Percentiles rank a stretch among this genome's conserved stretches.
phyloP scores from a whole-genome alignment of 1,140 invertebrate genomes.

The Galleria mellonella region DNA sequence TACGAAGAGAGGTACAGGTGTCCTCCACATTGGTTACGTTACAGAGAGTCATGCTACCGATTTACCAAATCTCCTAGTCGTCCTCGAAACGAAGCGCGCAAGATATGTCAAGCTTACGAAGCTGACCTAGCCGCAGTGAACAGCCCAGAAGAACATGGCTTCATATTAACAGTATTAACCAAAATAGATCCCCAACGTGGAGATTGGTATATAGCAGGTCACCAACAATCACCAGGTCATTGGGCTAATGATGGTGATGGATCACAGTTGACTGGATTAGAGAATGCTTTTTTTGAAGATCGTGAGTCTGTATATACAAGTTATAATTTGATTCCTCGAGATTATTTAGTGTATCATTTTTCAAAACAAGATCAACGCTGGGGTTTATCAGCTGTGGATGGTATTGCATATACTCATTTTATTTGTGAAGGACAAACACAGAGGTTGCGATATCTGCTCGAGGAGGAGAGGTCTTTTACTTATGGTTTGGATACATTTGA shows the following conservation, averaged over 20 bases:
- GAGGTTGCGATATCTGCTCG: constrained; percentile 80
- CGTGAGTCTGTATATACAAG: constrained; percentile 56
- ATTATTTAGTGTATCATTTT: constrained; percentile 80
- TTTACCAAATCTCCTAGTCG: constrained; percentile 90
- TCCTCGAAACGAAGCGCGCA: constrained; percentile 84
- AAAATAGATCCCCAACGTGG: constrained; percentile 89
- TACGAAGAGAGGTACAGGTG: constrained; percentile 77
- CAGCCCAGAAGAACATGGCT: constrained; percentile 89
- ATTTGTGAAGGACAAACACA: constrained; percentile 90
- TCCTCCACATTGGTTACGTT: constrained; percentile 88
- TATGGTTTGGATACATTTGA: constrained; percentile 88
- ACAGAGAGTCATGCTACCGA: constrained; percentile 86
- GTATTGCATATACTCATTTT: constrained; percentile 84
- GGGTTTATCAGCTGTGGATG: constrained; percentile 88
- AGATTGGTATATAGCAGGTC: constrained; percentile 89
- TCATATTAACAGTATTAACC: constrained; percentile 85
- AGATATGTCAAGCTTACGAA: constrained; percentile 87
- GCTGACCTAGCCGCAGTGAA: constrained; percentile 88
- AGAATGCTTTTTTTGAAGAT: constrained; percentile 86
- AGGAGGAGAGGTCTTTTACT: constrained; percentile 86
- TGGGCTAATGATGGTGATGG: constrained; percentile 92
- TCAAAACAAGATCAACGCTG: constrained; percentile 83
- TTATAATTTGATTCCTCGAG: constrained; percentile 66
- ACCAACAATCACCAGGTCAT: constrained; percentile 81
- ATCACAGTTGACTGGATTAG: constrained; percentile 83